Conservation (phyloP, 2,888 invertebrate genomes). For the Synanthedon vespiformis region DNA sequence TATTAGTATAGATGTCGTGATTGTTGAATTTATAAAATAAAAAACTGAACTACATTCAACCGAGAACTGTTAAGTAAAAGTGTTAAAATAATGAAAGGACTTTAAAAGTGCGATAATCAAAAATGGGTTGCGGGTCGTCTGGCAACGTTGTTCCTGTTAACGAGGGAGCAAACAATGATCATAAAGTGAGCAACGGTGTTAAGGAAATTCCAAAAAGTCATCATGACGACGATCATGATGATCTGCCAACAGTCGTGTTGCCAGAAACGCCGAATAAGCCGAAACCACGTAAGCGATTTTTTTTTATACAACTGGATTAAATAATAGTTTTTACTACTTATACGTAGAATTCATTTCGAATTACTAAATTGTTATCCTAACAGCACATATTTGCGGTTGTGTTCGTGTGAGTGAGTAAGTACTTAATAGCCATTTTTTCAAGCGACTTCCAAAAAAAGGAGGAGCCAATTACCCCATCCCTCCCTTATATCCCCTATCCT, state of each 20-base stretch:
- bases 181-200: constrained; percentile 23
- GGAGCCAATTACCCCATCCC: too few species aligned
- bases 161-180: constrained; percentile 11
- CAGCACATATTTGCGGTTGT: too few species aligned
- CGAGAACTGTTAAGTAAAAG: too few species aligned
- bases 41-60: too few species aligned
- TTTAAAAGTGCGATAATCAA: constrained; percentile 1
- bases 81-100: neutral
- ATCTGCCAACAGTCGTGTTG: constrained; percentile 49
- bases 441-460: too few species aligned
- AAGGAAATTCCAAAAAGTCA: constrained; percentile 23
- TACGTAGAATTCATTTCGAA: too few species aligned
- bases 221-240: constrained; percentile 30
- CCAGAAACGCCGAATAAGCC: constrained; percentile 49
- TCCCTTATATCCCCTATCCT: too few species aligned
- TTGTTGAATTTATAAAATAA: too few species aligned
- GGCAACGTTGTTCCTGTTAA: constrained; percentile 38
- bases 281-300: constrained; percentile 44
- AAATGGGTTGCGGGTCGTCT: constrained; percentile 66
- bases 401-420: too few species aligned
- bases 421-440: too few species aligned
- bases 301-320: neutral
- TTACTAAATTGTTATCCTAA: too few species aligned
- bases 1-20: too few species aligned
- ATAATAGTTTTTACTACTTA: neutral